Conservation (phyloP, 2,113 vertebrate genomes). For the Corynorhinus townsendii region DNA sequence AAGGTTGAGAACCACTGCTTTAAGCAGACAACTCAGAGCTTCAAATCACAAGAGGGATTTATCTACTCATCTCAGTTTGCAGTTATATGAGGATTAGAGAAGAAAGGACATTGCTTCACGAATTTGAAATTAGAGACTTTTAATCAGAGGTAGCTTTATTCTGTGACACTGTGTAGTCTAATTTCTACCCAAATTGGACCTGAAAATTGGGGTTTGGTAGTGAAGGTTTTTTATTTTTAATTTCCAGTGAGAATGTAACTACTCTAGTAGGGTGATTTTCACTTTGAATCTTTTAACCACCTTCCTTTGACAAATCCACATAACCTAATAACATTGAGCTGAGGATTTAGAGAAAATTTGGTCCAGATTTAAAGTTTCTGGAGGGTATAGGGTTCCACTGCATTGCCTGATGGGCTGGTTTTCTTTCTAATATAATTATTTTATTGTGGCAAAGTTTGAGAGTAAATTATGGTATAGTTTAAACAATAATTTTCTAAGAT, state of each 20-base stretch:
- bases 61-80: background rate
- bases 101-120: background rate
- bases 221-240: background rate
- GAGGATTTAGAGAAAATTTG: background rate
- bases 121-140: constrained; percentile 35
- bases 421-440: constrained; percentile 6
- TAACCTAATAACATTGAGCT: background rate
- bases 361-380: background rate
- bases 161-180: background rate
- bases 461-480: constrained; percentile 8
- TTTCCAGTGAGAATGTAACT: background rate
- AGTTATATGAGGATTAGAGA: constrained; percentile 3
- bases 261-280: background rate
- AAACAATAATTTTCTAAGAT: background rate
- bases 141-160: background rate
- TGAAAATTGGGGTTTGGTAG: background rate
- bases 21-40: background rate
- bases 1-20: too few species aligned
- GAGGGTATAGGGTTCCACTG: background rate
- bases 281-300: constrained; percentile 11
- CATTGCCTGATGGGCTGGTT: background rate
- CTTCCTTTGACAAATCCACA: constrained; percentile 14
- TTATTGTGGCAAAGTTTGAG: background rate
- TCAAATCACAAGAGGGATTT: background rate
- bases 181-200: background rate